Evolutionary conservation across 1,140 invertebrate species (phyloP).

Genomic region (Tetramorium parvispinum): DNA sequence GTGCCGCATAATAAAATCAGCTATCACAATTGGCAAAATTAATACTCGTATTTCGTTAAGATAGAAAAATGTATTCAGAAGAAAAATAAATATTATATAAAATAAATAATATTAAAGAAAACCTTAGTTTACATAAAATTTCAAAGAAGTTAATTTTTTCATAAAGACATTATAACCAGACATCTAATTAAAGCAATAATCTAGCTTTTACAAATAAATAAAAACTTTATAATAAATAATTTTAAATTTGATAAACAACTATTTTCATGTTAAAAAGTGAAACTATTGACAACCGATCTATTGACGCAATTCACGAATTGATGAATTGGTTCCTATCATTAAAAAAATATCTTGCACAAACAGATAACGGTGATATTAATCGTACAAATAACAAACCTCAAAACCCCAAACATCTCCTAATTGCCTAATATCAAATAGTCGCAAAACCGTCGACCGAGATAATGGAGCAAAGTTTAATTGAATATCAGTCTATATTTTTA

Average conservation of each 20-base stretch:
- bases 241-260: neutral
- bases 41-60: neutral
- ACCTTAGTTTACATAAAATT: neutral
- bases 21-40: neutral
- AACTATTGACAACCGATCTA: neutral
- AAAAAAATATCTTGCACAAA: constrained; percentile 7
- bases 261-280: constrained; percentile 3
- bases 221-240: neutral
- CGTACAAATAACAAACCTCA: neutral
- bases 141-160: neutral
- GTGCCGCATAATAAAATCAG: constrained; percentile 21
- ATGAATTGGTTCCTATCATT: neutral
- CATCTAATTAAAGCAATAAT: too few species aligned
- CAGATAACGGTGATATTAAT: constrained; percentile 33
- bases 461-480: neutral
- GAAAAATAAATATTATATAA: neutral
- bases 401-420: constrained; percentile 7
- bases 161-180: neutral
- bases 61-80: neutral
- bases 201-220: neutral
- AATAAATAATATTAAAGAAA: neutral
- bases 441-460: neutral
- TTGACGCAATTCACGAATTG: constrained; percentile 21
- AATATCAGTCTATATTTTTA: neutral
- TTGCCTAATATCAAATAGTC: neutral